Evolutionary conservation across 1,140 invertebrate genomes (phyloP), one percentile per base, ranked within the genome.

Genomic region (Trichomalopsis sarcophagae): DNA sequence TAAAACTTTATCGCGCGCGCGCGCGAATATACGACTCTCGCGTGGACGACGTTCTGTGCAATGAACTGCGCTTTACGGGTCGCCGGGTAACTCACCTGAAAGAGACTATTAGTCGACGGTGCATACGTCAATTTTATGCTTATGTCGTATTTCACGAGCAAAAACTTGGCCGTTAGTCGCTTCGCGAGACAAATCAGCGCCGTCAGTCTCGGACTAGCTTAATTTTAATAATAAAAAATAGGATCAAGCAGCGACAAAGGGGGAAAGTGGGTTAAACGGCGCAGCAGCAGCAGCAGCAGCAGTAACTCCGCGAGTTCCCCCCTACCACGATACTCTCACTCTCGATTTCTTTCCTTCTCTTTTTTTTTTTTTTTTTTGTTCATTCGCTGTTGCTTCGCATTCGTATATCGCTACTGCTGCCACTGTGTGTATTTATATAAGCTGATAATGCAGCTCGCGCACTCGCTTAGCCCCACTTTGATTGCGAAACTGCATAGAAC

Each of bases 221-320:
- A 21, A 62, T 62, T 62, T n/a, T 62, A 77, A 77, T 36, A 5
- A 11, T 2, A 1, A 33, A 23, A 68, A 7, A 23, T 40, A 79
- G 9, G 21, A 79, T 62, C 50, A 10, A 79, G 55, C 14, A 17
- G 13, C 30, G 30, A 44, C 81, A 76, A 82, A 76, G 73, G 81
- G 73, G 68, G 73, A 82, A 82, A 82, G 81, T 82, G 55, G 73
- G 73, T 82, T 82, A 82, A 82, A 71, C 14, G 23, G 30, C 27
- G 40, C n/a, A 50, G 55, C 17, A 6, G 55, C 55, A 7, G 55
- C n/a, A 62, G 40, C n/a, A 50, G 55, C 17, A 6, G 55, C 55
- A 7, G 55, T 62, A 62, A n/a, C n/a, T n/a, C 55, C 55, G 14
- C 55, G 40, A 44, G 40, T 21, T 7, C 55, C 21, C 17, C 5